Percentiles rank a stretch among this genome's conserved stretches.
phyloP scores from a whole-genome alignment of 2,113 vertebrate species.

The Catharus minimus region DNA sequence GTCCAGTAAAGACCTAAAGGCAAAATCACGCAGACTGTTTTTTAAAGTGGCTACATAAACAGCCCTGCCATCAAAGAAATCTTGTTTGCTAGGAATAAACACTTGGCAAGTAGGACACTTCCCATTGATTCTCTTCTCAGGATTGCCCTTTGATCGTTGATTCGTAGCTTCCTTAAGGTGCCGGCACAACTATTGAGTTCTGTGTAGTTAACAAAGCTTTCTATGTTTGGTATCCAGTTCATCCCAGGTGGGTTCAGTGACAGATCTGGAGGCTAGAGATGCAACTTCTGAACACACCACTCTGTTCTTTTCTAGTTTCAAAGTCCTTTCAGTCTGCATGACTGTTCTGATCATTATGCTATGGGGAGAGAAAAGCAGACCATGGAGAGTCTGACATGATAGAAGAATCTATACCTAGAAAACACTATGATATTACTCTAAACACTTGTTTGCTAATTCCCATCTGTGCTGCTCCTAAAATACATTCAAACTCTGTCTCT shows the following conservation, averaged over 20 bases:
- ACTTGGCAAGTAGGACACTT: neutral
- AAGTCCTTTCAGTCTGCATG: slow-evolving; percentile 5
- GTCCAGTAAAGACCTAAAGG: neutral
- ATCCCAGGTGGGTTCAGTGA: slow-evolving; percentile 21
- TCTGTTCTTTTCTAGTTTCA: slow-evolving; percentile 37
- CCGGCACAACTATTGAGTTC: neutral
- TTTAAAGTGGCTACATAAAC: neutral
- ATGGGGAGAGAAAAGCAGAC: neutral
- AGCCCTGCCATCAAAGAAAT: neutral
- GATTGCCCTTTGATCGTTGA: neutral
- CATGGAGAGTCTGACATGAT: neutral
- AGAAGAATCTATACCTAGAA: slow-evolving; percentile 5
- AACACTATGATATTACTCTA: slow-evolving; percentile 6
- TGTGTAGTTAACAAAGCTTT: slow-evolving; percentile 14
- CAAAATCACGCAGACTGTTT: neutral
- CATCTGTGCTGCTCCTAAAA: neutral
- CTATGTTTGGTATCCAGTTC: neutral
- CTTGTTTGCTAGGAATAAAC: slow-evolving; percentile 28
- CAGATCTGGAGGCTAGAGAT: slow-evolving; percentile 19
- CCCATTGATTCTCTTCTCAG: neutral
- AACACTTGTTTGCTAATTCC: slow-evolving; percentile 39
- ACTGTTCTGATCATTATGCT: slow-evolving; percentile 35
- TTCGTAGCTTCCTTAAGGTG: neutral
- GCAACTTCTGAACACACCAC: neutral
- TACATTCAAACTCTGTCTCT: neutral